A percentile compares a stretch with the other conserved stretches of the same genome.
Conservation (phyloP, 2,113 vertebrate species). For the Sylvietta virens region DNA sequence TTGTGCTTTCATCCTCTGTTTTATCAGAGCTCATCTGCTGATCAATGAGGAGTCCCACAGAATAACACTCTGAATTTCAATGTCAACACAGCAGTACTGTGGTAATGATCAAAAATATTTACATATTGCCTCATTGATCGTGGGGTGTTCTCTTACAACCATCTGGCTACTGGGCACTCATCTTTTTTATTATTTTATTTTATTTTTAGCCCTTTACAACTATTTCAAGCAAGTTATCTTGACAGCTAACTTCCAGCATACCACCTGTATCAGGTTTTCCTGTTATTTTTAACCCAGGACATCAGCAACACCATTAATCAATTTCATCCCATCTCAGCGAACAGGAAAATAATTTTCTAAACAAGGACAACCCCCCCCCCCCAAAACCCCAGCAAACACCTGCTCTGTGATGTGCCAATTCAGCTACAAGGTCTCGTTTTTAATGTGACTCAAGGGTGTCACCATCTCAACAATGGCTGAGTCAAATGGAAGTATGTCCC, state of each 20-base stretch:
- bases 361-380: not conserved
- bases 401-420: not conserved
- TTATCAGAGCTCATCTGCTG: constrained; percentile 29
- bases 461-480: constrained; percentile 36
- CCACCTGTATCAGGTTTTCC: not conserved
- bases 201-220: constrained; percentile 10
- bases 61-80: constrained; percentile 41
- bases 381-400: not conserved
- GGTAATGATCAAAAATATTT: constrained; percentile 68
- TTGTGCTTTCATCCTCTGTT: not conserved
- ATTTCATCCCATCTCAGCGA: not conserved
- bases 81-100: constrained; percentile 43
- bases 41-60: constrained; percentile 6
- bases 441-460: constrained; percentile 7
- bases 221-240: not conserved
- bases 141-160: constrained; percentile 61
- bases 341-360: not conserved
- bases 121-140: constrained; percentile 50
- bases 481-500: constrained; percentile 39
- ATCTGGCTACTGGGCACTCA: constrained; percentile 60
- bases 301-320: not conserved
- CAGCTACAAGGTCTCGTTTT: not conserved
- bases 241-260: not conserved
- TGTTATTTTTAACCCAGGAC: constrained; percentile 2
- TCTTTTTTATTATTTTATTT: not conserved